Evolutionary conservation across 2,888 invertebrate species (phyloP).

Genomic region (Dryomyza anilis): DNA sequence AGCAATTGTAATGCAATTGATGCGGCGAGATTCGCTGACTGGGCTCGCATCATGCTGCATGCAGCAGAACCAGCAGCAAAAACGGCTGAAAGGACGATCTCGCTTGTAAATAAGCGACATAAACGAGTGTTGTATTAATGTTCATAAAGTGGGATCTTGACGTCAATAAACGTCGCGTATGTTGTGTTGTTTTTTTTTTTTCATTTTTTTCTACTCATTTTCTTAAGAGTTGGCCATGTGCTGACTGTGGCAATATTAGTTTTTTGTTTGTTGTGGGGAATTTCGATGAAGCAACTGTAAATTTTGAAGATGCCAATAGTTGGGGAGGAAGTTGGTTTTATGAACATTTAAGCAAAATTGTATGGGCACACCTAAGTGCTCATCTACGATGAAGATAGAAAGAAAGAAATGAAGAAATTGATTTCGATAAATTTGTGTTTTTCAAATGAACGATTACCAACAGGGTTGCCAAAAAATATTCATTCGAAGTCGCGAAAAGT

Average conservation of each 20-base stretch:
- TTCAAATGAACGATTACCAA: too few relatives aligned
- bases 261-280: not conserved
- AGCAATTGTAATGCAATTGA: conserved; percentile 57
- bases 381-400: too few relatives aligned
- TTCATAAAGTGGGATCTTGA: conserved; percentile 60
- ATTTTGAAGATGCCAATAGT: too few relatives aligned
- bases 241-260: not conserved
- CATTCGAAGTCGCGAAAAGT: too few relatives aligned
- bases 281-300: conserved; percentile 21
- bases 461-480: too few relatives aligned
- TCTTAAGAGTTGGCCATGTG: conserved; percentile 31
- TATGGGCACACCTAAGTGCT: conserved; percentile 2
- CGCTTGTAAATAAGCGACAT: conserved; percentile 58
- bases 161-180: conserved; percentile 58
- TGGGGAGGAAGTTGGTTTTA: not conserved
- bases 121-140: conserved; percentile 60
- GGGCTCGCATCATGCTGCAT: not conserved
- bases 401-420: too few relatives aligned
- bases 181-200: not conserved
- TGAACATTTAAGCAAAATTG: not conserved
- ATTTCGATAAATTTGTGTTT: too few relatives aligned
- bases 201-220: not conserved
- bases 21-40: conserved; percentile 2
- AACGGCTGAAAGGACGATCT: conserved; percentile 31
- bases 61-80: conserved; percentile 13